Evolutionary conservation across 2,797 vertebrate genomes (phyloP), one percentile per base, ranked within the genome.

Genomic region (Halcyon chelicuti): DNA sequence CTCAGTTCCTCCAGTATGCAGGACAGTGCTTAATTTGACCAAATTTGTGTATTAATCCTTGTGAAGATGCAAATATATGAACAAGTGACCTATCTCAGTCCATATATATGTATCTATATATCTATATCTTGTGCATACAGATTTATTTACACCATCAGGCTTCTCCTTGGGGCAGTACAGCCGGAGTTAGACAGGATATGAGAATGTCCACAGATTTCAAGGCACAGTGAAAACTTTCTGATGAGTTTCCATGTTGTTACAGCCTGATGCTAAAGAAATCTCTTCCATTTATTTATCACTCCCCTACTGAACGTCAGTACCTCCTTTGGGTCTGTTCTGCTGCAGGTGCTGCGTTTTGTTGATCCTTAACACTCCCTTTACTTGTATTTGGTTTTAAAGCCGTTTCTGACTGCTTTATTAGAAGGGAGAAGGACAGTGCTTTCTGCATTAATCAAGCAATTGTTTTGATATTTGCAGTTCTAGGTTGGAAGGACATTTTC

Each of bases 101-200:
- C 47, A 55, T 2, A 0, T 14, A 2, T 28, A 1, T 57, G 8
- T 33, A 57, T n/a, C 31, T n/a, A 14, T 33, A 2, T 3, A 1
- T 10, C 46, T 22, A 0, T 3, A 7, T 3, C 51, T 37, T 18
- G 14, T 44, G 66, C 70, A 5, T 17, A 1, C 22, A 26, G 46
- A 26, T 9, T 46, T 9, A 9, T 71, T 66, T 37, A 1, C 77
- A 12, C 23, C 46, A 4, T 3, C n/a, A 26, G 37, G 10, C 13
- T 29, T 15, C 37, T 63, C 20, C 15, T 19, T 3, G 40, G 13
- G 42, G 33, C 31, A 9, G 51, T 23, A 8, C 60, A 33, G 51
- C 49, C 44, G 44, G 31, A 25, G n/a, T 47, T 47, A 12, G 62
- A 35, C 1, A 4, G 10, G 8, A 0, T 9, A 60, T 57, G 57